Conservation (phyloP, 2,113 vertebrate genomes). For the Hippotragus niger region DNA sequence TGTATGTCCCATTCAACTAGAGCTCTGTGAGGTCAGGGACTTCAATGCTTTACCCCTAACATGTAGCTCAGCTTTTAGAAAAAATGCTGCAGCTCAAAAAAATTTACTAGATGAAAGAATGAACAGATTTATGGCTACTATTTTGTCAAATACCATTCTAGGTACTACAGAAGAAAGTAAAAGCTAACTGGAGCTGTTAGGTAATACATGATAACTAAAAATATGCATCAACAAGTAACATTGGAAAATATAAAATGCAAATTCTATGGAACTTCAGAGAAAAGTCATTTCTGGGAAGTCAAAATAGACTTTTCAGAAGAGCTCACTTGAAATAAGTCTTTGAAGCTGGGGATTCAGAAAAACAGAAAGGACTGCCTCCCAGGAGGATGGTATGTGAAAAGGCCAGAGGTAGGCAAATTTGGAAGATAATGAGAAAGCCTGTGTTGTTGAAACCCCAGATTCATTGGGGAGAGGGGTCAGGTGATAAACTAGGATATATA, state of each 20-base stretch:
- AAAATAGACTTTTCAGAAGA: background rate
- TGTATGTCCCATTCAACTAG: background rate
- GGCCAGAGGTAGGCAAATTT: background rate
- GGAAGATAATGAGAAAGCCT: background rate
- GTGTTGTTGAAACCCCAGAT: background rate
- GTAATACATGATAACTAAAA: background rate
- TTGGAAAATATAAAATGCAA: background rate
- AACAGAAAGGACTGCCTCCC: background rate
- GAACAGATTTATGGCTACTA: background rate
- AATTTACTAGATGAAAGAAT: background rate
- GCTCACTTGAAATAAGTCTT: background rate
- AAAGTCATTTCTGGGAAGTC: background rate
- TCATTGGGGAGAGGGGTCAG: background rate
- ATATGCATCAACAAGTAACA: background rate
- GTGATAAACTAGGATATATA: background rate
- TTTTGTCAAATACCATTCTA: background rate
- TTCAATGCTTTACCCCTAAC: background rate
- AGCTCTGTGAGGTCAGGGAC: background rate
- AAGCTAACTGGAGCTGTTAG: background rate
- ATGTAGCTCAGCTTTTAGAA: background rate
- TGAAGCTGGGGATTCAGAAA: background rate
- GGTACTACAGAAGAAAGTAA: background rate
- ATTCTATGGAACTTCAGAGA: background rate
- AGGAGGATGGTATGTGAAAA: background rate
- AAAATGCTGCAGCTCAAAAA: background rate